Evolutionary conservation across 1,140 invertebrate species (phyloP), one percentile per base, ranked within the genome.

Genomic region (Sinella curviseta): DNA sequence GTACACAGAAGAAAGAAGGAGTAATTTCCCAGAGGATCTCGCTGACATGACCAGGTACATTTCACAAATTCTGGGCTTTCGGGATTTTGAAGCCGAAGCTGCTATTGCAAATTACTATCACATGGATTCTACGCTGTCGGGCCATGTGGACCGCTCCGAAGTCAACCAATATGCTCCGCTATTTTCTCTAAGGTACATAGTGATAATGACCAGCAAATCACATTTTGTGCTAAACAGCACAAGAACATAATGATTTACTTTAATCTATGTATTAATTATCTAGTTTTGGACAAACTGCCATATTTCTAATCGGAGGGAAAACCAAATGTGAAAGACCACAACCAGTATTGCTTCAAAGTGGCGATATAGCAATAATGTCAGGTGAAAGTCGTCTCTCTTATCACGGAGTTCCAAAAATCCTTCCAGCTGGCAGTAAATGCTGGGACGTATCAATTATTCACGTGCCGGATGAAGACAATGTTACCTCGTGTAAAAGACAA

Each of bases 21-120:
- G 88, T 65, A 77, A 85, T 36, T 94, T 97, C 87, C 95, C 95
- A 1, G 30, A 83, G 55, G 94, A 96, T 84, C 86, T 97, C 20
- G 86, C 85, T 35, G 84, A 88, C 14, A 83, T 97, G 65, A 91
- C 91, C 70, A 86, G 88, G 84, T 89, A 89, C 82, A 87, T 97
- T 65, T 90, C 93, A 0, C 79, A 86, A 60, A 85, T 86, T 31
- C 85, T 94, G 67, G 91, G 91, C 1, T 94, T 91, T 84, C 55
- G 77, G 12, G 84, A 90, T 60, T 97, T 93, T 85, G 89, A 86
- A 74, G 91, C 95, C 0, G 92, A 99, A 88, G 96, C 97, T 70
- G 95, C 94, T 0, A 98, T 99, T 83, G 90, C 98, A 0, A 98
- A 99, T 88, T 98, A 93, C 86, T 99, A 99, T 86, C 93, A 95